Base-by-base conservation (phyloP, 2,113 vertebrate species). In the Lucifuga dentata region DNA sequence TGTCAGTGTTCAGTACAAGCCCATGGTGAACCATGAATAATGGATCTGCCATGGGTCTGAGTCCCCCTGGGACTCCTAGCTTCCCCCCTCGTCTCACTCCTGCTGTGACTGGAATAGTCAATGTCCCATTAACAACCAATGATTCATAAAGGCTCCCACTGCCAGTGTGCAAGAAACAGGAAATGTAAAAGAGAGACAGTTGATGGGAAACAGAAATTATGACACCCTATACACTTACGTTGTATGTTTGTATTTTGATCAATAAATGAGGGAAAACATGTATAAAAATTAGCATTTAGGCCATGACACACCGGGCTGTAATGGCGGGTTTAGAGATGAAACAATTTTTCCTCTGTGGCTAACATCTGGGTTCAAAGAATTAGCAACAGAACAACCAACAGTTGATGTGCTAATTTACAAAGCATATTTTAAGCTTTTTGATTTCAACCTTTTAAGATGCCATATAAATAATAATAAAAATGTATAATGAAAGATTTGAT, bases 21-120 rank as follows among this genome's bases (percentile, higher is more conserved):
- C 83, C 86, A 89, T 78, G 84, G 88, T 89, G 90, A 91, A 80
- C 65, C 77, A 93, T 92, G 92, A 94, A 94, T 93, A 92, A 94
- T 93, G 87, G 80, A 93, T 91, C 79, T 81, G 85, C 86, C 82
- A 88, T 48, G 62, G 79, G 88, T 78, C 76, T 73, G 78, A 68
- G 80, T 82, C 79, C 88, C 85, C 69, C 60, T 65, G 89, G 90
- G 91, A 90, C 85, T 89, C 53, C 76, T 60, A 86, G 76, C 76
- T 85, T 74, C 52, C 73, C 84, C 84, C 83, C 70, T 84, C 56
- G 78, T 78, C 73, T 64, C 72, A 29, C 72, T 82, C 44, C 75
- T 52, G 59, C 83, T 84, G 83, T 91, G 92, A 91, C 86, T 83
- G 60, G 91, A 92, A 93, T 94, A 88, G 87, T 86, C 87, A 90